A percentile compares a stretch with the other conserved stretches of the same genome.
Evolutionary conservation across 2,113 vertebrate species (phyloP).

Genomic region (Clinocottus analis): DNA sequence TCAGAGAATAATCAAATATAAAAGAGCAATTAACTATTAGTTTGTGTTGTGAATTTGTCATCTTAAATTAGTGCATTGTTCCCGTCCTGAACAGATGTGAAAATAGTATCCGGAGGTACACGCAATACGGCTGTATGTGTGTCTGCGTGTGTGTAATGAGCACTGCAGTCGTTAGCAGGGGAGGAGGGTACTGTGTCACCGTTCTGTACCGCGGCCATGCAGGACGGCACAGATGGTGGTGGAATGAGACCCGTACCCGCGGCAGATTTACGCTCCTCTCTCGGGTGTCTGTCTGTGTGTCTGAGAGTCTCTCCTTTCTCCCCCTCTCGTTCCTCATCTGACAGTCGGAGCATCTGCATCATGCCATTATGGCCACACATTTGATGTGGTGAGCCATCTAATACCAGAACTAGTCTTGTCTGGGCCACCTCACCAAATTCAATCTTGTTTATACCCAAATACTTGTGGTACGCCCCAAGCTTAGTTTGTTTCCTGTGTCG

Average conservation of each 20-base stretch:
- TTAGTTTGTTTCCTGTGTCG: not conserved
- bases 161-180: slow-evolving; percentile 55
- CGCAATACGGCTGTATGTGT: slow-evolving; percentile 18
- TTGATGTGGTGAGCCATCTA: slow-evolving; percentile 25
- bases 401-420: slow-evolving; percentile 40
- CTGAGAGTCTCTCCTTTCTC: slow-evolving; percentile 18
- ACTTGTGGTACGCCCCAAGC: slow-evolving; percentile 2
- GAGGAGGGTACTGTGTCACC: slow-evolving; percentile 10
- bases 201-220: slow-evolving; percentile 46
- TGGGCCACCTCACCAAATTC: slow-evolving; percentile 18
- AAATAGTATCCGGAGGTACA: slow-evolving; percentile 45
- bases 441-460: slow-evolving; percentile 14
- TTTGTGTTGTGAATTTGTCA: not conserved
- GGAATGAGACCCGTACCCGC: slow-evolving; percentile 60
- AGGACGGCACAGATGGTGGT: slow-evolving; percentile 72
- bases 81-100: slow-evolving; percentile 60
- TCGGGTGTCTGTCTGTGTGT: slow-evolving; percentile 52
- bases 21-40: not conserved
- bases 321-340: slow-evolving; percentile 60
- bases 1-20: not conserved
- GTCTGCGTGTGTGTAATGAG: slow-evolving; percentile 51
- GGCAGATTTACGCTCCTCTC: slow-evolving; percentile 68
- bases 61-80: slow-evolving; percentile 1
- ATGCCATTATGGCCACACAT: slow-evolving; percentile 31
- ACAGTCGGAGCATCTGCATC: slow-evolving; percentile 47